Conservation (phyloP, 2,113 vertebrate genomes). For the Thinocorus orbignyianus region DNA sequence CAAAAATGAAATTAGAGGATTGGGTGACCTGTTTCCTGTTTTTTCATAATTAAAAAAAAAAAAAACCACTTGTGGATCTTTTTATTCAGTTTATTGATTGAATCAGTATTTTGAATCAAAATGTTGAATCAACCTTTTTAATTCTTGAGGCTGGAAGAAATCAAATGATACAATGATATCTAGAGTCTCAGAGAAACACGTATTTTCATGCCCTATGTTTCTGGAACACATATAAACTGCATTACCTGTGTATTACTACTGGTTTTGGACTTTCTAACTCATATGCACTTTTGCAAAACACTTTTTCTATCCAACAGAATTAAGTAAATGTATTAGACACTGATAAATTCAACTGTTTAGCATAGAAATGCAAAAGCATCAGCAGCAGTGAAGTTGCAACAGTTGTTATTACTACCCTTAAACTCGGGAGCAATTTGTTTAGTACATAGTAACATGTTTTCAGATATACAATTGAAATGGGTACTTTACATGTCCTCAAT, state of each 20-base stretch:
- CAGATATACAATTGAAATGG: background rate
- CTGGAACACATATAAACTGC: background rate
- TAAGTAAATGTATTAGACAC: background rate
- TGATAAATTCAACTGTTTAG: background rate
- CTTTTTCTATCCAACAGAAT: background rate
- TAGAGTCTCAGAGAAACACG: background rate
- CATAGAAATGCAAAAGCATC: background rate
- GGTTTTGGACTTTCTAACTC: background rate
- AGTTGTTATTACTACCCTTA: background rate
- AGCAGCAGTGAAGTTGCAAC: background rate
- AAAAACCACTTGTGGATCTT: background rate
- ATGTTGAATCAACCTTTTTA: background rate
- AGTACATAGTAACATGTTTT: background rate
- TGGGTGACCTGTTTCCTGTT: background rate
- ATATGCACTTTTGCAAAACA: background rate
- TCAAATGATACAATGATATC: background rate
- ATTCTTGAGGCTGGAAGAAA: background rate
- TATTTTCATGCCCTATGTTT: background rate
- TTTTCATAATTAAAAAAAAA: background rate
- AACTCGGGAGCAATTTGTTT: background rate
- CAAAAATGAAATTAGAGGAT: background rate
- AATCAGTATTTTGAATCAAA: background rate
- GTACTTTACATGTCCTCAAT: background rate
- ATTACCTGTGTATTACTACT: background rate
- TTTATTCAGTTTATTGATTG: background rate